These are phyloP conservation scores for Phainopepla nitens DNA, from an alignment of 2,113 vertebrate genomes.

Conservation along the genomic window DNA sequence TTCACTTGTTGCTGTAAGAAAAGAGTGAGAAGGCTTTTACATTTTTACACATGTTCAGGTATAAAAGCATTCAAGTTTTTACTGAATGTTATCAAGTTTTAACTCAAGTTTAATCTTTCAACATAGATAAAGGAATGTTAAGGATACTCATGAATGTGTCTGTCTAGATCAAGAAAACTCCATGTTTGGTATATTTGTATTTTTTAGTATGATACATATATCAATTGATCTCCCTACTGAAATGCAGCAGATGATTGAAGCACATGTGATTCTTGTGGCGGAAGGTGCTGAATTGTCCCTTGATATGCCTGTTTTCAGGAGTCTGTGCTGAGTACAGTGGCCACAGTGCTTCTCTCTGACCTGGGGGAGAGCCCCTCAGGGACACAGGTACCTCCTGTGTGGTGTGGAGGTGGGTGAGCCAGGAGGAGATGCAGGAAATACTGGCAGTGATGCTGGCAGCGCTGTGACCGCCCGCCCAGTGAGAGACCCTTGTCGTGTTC, in stretches of 20 bases:
- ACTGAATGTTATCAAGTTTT: background rate
- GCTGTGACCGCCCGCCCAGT: background rate
- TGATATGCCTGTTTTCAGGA: background rate
- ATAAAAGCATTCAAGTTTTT: background rate
- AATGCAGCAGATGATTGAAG: background rate
- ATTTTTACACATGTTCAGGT: background rate
- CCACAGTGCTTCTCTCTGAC: background rate
- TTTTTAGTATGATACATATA: background rate
- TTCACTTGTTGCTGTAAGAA: background rate
- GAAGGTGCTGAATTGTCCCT: background rate
- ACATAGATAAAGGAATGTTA: background rate
- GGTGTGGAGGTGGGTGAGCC: background rate
- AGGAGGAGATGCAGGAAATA: background rate
- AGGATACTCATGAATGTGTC: background rate
- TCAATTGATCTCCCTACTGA: background rate
- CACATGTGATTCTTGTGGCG: background rate
- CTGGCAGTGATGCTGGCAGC: background rate
- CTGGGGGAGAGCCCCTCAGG: background rate
- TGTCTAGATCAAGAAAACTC: background rate
- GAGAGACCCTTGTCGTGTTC: background rate
- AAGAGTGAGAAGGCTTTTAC: background rate
- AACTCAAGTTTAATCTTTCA: background rate
- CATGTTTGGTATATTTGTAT: background rate
- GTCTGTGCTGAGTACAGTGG: background rate
- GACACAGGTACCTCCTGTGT: fast-evolving